Evolutionary conservation across 2,888 invertebrate species (phyloP), one percentile per base, ranked within the genome.

Genomic region (Papilio demoleus): DNA sequence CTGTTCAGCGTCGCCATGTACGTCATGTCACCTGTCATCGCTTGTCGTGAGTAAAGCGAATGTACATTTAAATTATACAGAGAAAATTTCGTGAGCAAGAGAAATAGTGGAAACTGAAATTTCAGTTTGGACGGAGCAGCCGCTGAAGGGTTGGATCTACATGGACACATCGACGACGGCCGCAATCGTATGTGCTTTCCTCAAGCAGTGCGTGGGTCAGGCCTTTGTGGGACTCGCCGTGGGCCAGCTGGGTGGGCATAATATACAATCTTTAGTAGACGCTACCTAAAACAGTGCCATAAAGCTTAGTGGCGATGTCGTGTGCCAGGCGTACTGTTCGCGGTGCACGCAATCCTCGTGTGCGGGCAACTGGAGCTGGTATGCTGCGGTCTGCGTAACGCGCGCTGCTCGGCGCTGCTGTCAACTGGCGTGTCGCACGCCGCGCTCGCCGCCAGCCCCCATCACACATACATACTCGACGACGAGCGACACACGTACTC

Each of bases 291-390:
- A 42, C 17, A 12, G 42, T 17, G 4, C 1, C 5, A 0, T 1
- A 17, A 9, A 31, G 5, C 8, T 31, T 19, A 40, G 27, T 19
- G n/a, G 8, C 6, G 31, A 1, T 17, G n/a, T 9, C 24, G 59
- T 19, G 12, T 50, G 24, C 6, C 45, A 67, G 92, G 91, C 19
- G 89, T 90, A 45, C 88, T 90, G 71, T 91, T 89, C 75, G 90
- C 88, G 0, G 77, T 83, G 1, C 88, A 88, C 71, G 82, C 90
- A 0, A 90, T 91, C 64, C 72, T 92, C 1, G 80, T 92, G 38
- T 92, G 92, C 76, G 92, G 92, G 0, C 92, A 92, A 75, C 70
- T 91, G n/a, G 92, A 92, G 63, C 70, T 92, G 0, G 70, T 90
- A 0, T 90, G 90, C 77, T 92, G 91, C 73, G 85, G 88, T 38